Percentiles rank a stretch among this genome's conserved stretches.
Conservation (phyloP, 2,113 vertebrate genomes). For the Colistium nudipinnis region DNA sequence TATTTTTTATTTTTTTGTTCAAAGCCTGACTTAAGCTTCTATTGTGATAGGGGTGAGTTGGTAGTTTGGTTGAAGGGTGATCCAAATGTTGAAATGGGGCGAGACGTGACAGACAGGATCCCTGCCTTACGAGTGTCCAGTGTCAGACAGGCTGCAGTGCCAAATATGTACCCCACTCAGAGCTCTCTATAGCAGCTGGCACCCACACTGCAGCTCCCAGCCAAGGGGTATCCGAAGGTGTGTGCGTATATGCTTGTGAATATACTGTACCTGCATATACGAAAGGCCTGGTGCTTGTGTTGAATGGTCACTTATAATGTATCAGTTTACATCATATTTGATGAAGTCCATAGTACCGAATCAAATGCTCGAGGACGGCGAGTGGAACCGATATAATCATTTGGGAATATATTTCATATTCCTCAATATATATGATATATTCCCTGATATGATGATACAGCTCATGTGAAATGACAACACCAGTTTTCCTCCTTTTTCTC, state of each 20-base stretch:
- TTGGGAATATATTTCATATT: no score
- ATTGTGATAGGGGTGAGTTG: constrained; percentile 21
- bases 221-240: constrained; percentile 48
- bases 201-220: constrained; percentile 3
- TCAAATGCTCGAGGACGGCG: background rate
- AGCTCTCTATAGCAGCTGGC: constrained; percentile 42
- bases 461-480: background rate
- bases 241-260: background rate
- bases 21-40: constrained; percentile 16
- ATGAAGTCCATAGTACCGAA: no score
- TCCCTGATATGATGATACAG: background rate
- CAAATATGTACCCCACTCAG: constrained; percentile 55
- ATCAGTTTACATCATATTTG: background rate
- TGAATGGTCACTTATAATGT: background rate
- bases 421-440: background rate
- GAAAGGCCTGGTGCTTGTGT: background rate
- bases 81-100: constrained; percentile 30
- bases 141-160: constrained; percentile 65
- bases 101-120: constrained; percentile 18
- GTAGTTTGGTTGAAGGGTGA: constrained; percentile 38
- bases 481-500: background rate
- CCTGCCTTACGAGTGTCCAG: constrained; percentile 37
- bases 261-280: background rate
- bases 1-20: background rate
- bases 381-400: background rate